Base-by-base conservation (phyloP, 1,140 invertebrate species). In the Calliphora vicina region DNA sequence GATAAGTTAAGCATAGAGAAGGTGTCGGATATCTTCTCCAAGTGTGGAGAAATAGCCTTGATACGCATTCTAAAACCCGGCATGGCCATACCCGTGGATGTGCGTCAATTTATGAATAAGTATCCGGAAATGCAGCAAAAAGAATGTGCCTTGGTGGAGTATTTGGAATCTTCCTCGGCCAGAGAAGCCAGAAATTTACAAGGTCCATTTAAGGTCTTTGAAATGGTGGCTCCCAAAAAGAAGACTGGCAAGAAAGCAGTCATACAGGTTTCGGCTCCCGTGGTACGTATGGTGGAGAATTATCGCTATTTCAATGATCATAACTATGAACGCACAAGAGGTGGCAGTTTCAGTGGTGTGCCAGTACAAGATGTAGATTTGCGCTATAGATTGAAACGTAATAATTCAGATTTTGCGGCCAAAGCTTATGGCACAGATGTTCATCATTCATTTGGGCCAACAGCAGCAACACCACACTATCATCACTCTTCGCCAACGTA, bases 61-160 rank as follows among this genome's bases (percentile, higher is more conserved):
- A 95, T 98, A 72, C 92, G 97, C 73, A 95, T 98, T 67, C 91
- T 98, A 17, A 93, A 95, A 82, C 96, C 97, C 0, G 96, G 97
- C 27, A 96, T 96, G 91, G 94, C 96, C 17, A 94, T 97, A 71
- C 97, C 97, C 5, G 94, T 96, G 26, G 97, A 98, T 91, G 95
- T 97, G 20, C 94, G 96, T 82, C 96, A 96, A 89, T 96, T 97
- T 86, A 94, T 96, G 84, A 95, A 96, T 87, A 97, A 97, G 89
- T 96, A 97, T 88, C 96, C 96, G n/a, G 96, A 97, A 88, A 92
- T 97, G 88, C 93, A 93, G 82, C 95, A 94, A 84, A 94, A 95
- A 87, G 94, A 97, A 84, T 97, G 96, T 91, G 97, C 97, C 10
- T 92, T 98, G 85, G 94, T 98, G 67, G 97, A 98, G 91, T 99